Evolutionary conservation across 2,888 invertebrate species (phyloP).

Genomic region (Fragum fragum): DNA sequence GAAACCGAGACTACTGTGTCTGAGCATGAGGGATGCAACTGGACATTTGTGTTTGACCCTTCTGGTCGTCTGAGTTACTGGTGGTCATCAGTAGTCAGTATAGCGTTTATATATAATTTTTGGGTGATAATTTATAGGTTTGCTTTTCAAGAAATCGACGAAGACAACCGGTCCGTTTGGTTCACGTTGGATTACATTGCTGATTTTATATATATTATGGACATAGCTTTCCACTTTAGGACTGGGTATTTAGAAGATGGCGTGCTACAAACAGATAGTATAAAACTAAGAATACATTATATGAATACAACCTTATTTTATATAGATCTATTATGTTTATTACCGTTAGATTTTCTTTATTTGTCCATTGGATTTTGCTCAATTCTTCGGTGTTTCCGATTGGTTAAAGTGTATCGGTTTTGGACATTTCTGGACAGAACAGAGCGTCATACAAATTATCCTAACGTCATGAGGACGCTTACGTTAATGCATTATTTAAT

Average conservation of each 20-base stretch:
- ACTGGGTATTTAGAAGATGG: slow-evolving; percentile 99
- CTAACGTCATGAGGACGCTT: slow-evolving; percentile 92
- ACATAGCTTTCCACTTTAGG: slow-evolving; percentile 98
- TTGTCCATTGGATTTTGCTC: slow-evolving; percentile 98
- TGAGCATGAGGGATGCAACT: slow-evolving; percentile 90
- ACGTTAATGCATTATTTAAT: slow-evolving; percentile 93
- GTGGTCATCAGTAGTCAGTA: slow-evolving; percentile 86
- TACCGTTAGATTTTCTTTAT: slow-evolving; percentile 99
- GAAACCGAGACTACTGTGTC: slow-evolving; percentile 87
- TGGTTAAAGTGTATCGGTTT: slow-evolving; percentile 99
- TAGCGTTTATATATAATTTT: slow-evolving; percentile 86
- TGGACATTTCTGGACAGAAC: slow-evolving; percentile 99
- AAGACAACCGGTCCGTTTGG: slow-evolving; percentile 96
- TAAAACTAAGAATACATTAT: slow-evolving; percentile 97
- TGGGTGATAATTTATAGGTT: slow-evolving; percentile 96
- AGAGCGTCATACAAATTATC: slow-evolving; percentile 99
- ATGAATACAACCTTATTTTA: slow-evolving; percentile 99
- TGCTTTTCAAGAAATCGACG: slow-evolving; percentile 98
- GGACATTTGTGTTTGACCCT: slow-evolving; percentile 98
- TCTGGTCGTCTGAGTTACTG: slow-evolving; percentile 93
- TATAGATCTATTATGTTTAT: slow-evolving; percentile 98
- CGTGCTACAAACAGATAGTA: slow-evolving; percentile 97
- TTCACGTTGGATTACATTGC: slow-evolving; percentile 98
- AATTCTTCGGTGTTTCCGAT: slow-evolving; percentile 96
- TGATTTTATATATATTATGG: slow-evolving; percentile 97